Percentiles rank a stretch among this genome's conserved stretches.
Conservation (phyloP, 2,888 invertebrate species). For the Elegia similella region DNA sequence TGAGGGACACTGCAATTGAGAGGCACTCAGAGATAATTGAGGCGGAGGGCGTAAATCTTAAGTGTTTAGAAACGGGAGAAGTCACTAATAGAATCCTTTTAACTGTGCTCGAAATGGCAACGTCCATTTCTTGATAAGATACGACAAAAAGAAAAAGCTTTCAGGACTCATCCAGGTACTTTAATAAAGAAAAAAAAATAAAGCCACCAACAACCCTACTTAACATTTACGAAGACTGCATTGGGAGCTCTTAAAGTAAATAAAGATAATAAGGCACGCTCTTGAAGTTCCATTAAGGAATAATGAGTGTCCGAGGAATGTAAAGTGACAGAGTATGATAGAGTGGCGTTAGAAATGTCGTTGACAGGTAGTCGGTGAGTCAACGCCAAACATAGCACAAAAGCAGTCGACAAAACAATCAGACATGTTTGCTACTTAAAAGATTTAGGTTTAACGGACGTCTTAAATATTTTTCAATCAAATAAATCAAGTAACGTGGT, state of each 20-base stretch:
- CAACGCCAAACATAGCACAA: conserved; percentile 51
- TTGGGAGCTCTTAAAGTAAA: conserved; percentile 48
- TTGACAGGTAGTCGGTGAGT: conserved; percentile 71
- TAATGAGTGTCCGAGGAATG: conserved; percentile 65
- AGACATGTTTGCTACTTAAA: conserved; percentile 25
- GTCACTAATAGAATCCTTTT: conserved; percentile 10
- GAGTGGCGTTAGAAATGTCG: conserved; percentile 61
- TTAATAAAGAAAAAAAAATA: conserved; percentile 29
- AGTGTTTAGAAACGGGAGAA: conserved; percentile 12
- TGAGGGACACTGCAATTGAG: conserved; percentile 46
- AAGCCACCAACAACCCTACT: conserved; percentile 22
- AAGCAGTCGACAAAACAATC: conserved; percentile 36
- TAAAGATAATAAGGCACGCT: conserved; percentile 50
- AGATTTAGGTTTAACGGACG: neutral
- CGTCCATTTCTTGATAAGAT: conserved; percentile 20
- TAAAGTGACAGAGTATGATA: conserved; percentile 64
- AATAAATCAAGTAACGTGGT: conserved; percentile 2
- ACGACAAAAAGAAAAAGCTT: neutral
- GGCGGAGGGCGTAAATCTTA: conserved; percentile 35
- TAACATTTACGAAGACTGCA: conserved; percentile 39
- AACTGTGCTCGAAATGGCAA: conserved; percentile 23
- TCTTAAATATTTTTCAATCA: neutral
- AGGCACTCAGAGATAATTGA: conserved; percentile 50
- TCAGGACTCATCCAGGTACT: neutral
- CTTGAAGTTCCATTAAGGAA: conserved; percentile 66